Conservation (phyloP, 2,888 invertebrate species). For the Microctonus hyperodae region DNA sequence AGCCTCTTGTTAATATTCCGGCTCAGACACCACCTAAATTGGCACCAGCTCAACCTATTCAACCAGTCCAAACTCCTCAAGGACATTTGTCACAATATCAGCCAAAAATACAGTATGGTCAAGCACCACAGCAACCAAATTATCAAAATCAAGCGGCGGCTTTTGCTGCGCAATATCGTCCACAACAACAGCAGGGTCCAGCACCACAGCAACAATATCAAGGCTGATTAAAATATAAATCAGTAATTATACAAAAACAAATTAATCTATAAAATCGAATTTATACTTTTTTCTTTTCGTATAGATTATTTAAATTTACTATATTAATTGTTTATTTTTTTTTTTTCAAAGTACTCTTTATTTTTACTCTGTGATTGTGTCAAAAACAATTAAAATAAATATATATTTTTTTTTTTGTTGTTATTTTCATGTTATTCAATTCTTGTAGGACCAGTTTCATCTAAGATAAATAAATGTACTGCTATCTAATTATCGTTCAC, state of each 20-base stretch:
- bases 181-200: constrained; percentile 33
- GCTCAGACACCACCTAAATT: constrained; percentile 48
- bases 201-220: constrained; percentile 36
- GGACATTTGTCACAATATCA: constrained; percentile 44
- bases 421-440: not conserved
- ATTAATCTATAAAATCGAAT: not conserved
- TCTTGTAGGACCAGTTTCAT: constrained; percentile 1
- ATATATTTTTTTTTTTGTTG: not conserved
- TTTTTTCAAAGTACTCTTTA: not conserved
- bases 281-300: not conserved
- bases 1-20: constrained; percentile 55
- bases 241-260: constrained; percentile 15
- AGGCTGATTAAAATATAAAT: constrained; percentile 39
- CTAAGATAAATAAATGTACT: constrained; percentile 10
- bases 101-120: constrained; percentile 50
- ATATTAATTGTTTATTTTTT: not conserved
- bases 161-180: constrained; percentile 38
- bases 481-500: constrained; percentile 24
- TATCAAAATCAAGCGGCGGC: constrained; percentile 45
- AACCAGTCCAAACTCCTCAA: constrained; percentile 42
- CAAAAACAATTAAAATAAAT: not conserved
- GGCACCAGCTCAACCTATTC: constrained; percentile 31
- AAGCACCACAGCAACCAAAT: constrained; percentile 50
- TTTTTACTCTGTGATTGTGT: not conserved
- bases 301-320: not conserved